phyloP scores from a whole-genome alignment of 2,888 invertebrate species.

The Eueremaeus valkanovi region DNA sequence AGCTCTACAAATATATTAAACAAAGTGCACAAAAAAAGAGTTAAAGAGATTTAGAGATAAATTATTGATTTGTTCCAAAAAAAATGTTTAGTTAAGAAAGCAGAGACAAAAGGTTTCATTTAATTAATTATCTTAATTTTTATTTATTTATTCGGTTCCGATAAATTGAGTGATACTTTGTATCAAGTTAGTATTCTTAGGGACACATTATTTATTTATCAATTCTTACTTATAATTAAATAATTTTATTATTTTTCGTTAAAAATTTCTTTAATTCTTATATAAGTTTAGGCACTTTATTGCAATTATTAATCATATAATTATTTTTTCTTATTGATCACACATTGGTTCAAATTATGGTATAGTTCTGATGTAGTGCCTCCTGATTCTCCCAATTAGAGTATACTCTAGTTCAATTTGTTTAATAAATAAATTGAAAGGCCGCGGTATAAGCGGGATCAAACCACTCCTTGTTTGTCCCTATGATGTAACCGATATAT shows the following conservation, averaged over 20 bases:
- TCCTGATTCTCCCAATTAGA: slow-evolving; percentile 22
- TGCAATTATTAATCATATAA: slow-evolving; percentile 37
- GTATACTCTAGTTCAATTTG: slow-evolving; percentile 1
- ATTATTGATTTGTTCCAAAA: neutral
- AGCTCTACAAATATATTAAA: slow-evolving; percentile 33
- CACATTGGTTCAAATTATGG: slow-evolving; percentile 24
- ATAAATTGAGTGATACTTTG: slow-evolving; percentile 27
- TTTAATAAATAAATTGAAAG: slow-evolving; percentile 29
- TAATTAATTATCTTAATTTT: neutral
- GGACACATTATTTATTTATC: neutral
- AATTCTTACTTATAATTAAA: neutral
- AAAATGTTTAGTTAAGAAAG: neutral
- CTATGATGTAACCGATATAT: slow-evolving; percentile 35
- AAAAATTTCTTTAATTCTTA: neutral
- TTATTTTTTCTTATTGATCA: slow-evolving; percentile 29
- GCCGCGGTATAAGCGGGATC: slow-evolving; percentile 31
- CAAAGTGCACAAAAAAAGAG: slow-evolving; percentile 25
- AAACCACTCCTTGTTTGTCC: slow-evolving; percentile 37
- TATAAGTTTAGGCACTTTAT: slow-evolving; percentile 39
- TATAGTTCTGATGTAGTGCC: slow-evolving; percentile 38
- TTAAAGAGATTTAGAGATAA: neutral
- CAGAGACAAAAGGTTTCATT: slow-evolving; percentile 20
- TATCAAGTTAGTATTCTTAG: neutral
- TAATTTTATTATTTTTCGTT: neutral
- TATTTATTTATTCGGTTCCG: neutral